These are phyloP conservation scores for Electrona antarctica DNA, from an alignment of 2,113 vertebrate genomes.

Conservation along the genomic window DNA sequence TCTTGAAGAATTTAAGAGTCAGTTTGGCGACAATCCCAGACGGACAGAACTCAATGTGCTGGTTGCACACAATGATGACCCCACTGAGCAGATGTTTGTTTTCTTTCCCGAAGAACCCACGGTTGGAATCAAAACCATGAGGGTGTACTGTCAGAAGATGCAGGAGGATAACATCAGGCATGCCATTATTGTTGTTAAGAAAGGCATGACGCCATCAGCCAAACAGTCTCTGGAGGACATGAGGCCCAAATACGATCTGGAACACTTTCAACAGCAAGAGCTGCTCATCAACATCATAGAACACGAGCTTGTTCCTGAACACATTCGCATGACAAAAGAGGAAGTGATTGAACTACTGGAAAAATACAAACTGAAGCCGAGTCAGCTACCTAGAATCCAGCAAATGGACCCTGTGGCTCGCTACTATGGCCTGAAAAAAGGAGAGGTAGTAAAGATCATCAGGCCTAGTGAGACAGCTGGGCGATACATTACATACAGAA, in stretches of 20 bases:
- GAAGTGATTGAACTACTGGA: conserved; percentile 92
- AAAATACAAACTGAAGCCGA: conserved; percentile 95
- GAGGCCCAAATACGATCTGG: conserved; percentile 97
- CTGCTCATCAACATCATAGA: conserved; percentile 98
- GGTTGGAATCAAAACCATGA: conserved; percentile 98
- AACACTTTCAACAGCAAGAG: conserved; percentile 97
- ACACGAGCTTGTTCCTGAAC: conserved; percentile 96
- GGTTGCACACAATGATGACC: conserved; percentile 97
- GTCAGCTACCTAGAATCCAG: conserved; percentile 95
- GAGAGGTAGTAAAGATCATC: conserved; percentile 99
- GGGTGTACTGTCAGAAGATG: conserved; percentile 98
- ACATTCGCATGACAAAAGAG: conserved; percentile 98
- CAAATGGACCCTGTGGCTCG: conserved; percentile 94
- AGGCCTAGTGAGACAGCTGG: conserved; percentile 95
- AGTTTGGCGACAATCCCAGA: conserved; percentile 95
- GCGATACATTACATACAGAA: conserved; percentile 95
- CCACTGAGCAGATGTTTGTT: conserved; percentile 99
- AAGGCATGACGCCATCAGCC: conserved; percentile 97
- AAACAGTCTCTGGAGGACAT: conserved; percentile 99
- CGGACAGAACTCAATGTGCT: conserved; percentile 94
- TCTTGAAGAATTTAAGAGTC: conserved; percentile 92
- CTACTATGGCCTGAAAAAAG: conserved; percentile 96
- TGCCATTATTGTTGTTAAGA: conserved; percentile 95
- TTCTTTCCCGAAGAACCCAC: conserved; percentile 99
- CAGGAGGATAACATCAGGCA: conserved; percentile 98